These are phyloP conservation scores for Abramis brama DNA, from an alignment of 2,113 vertebrate genomes.

Conservation along the genomic window DNA sequence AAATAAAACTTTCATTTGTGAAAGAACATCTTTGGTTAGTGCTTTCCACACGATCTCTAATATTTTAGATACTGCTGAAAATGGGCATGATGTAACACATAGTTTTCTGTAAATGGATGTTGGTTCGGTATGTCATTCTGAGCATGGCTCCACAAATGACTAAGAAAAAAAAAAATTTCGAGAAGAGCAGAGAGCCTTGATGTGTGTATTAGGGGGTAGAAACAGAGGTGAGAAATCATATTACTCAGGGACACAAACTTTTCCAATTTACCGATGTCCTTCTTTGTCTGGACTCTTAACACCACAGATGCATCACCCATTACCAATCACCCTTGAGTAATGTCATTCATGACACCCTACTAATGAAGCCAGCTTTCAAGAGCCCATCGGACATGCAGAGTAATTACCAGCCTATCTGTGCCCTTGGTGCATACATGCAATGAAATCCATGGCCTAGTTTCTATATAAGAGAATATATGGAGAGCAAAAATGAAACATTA, in stretches of 20 bases:
- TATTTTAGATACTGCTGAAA: background rate
- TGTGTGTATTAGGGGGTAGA: background rate
- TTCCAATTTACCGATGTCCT: constrained; percentile 11
- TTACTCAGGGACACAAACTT: constrained; percentile 1
- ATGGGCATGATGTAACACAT: background rate
- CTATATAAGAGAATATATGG: constrained; percentile 5
- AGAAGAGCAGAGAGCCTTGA: constrained; percentile 3
- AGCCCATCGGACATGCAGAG: background rate
- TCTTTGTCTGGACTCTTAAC: constrained; percentile 19
- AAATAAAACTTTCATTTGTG: background rate
- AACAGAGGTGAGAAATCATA: constrained; percentile 6
- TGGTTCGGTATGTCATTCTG: background rate
- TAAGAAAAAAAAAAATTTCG: background rate
- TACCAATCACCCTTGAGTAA: constrained; percentile 32
- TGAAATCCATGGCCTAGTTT: constrained; percentile 10
- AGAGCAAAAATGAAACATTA: constrained; percentile 11
- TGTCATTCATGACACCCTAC: constrained; percentile 25
- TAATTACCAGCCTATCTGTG: constrained; percentile 19
- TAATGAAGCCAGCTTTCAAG: constrained; percentile 33
- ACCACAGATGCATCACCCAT: constrained; percentile 11
- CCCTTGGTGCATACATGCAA: constrained; percentile 22
- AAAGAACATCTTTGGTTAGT: background rate
- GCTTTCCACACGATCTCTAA: background rate
- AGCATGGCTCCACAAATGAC: background rate
- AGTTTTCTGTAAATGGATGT: background rate